These are phyloP conservation scores for Columba janthina DNA, from an alignment of 2,113 vertebrate species.

Conservation along the genomic window DNA sequence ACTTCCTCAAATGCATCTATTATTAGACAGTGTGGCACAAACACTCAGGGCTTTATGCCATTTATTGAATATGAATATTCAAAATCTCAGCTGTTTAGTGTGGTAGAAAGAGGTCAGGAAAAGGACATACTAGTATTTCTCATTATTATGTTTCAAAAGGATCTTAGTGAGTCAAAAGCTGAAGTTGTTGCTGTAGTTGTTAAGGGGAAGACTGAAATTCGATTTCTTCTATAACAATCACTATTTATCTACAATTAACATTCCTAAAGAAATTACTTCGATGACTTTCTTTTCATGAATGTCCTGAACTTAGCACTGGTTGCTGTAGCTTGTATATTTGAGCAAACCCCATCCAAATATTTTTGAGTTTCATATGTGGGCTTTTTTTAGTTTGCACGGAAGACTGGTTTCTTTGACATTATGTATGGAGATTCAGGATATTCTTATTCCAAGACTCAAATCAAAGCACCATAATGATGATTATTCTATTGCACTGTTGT, in stretches of 20 bases:
- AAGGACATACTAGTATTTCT: neutral
- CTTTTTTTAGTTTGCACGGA: neutral
- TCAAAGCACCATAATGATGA: neutral
- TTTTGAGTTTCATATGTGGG: neutral
- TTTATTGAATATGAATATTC: constrained; percentile 42
- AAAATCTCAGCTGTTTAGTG: neutral
- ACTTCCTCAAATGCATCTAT: constrained; percentile 38
- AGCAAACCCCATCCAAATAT: neutral
- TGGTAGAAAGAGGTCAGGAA: neutral
- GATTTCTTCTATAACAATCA: neutral
- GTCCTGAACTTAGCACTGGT: neutral
- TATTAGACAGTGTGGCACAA: constrained; percentile 18
- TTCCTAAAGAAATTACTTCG: neutral
- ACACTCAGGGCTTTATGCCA: neutral
- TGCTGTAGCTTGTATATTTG: neutral
- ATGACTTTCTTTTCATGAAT: neutral
- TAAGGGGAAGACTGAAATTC: neutral
- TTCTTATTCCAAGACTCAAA: neutral
- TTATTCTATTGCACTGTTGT: neutral
- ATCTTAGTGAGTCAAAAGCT: neutral
- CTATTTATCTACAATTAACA: neutral
- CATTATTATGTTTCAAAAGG: neutral
- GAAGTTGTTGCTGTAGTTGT: neutral
- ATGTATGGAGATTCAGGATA: neutral
- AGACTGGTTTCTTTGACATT: neutral